Base-by-base conservation (phyloP, 2,888 invertebrate genomes). In the Dryomyza anilis region DNA sequence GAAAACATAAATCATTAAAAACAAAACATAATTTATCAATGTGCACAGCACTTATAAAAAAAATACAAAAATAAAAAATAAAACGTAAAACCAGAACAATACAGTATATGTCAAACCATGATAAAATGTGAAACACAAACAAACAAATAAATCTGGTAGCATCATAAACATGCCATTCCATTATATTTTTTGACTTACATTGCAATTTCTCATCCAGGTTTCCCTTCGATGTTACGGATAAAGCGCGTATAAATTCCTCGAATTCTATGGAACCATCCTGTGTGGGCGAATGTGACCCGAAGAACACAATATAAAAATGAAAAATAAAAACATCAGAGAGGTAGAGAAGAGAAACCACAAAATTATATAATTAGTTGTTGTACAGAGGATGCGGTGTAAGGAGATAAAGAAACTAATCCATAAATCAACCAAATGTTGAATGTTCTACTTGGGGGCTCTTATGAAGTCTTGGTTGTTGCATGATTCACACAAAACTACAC, bases 221-320 rank as follows among this genome's bases (percentile, higher is more conserved):
- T 72, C 98, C 98, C 81, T 98, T 88, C 82, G 98, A 98, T 89
- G 98, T 99, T 81, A 98, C 96, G 75, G 98, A 98, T 71, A 99
- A 86, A 68, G 98, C 98, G 84, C 95, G 89, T 82, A 98, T 98
- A 85, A 99, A 98, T 87, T 98, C 98, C 85, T 97, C 96, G 84
- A 98, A 99, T 85, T 98, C 97, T 85, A 99, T 99, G 78, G 95
- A 95, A 71, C 98, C 98, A 84, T 98, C 98, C 98, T 98, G 87
- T 25, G 53, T 16, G 10, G 25, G 16, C 14, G n/a, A 45, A 7
- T n/a, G 16, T 53, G 29, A 2, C 8, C 27, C 1, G n/a, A 39
- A 30, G 52, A 43, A 33, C 25, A 58, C 3, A 46, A 62, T 16
- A 29, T 14, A 46, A n/a, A 45, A 59, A 25, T 30, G 36, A 56